phyloP scores from a whole-genome alignment of 2,888 invertebrate genomes.

The Drosophila paracracens region DNA sequence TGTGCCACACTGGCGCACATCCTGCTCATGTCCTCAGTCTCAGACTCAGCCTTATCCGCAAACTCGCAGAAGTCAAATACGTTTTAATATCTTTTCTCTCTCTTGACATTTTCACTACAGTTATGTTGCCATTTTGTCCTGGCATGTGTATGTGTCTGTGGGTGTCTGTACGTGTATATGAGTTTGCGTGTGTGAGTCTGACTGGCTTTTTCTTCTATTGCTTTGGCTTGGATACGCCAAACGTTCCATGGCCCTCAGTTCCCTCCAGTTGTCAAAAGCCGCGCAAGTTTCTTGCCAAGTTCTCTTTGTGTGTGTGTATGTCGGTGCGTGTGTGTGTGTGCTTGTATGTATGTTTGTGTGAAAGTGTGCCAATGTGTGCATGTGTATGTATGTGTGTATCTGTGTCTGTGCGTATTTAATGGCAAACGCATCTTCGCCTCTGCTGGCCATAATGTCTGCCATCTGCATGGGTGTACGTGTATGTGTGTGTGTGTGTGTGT shows the following conservation, averaged over 20 bases:
- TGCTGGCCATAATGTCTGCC: constrained; percentile 65
- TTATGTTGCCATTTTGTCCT: constrained; percentile 79
- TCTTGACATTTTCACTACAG: constrained; percentile 83
- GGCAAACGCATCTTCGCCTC: constrained; percentile 77
- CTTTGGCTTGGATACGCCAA: constrained; percentile 62
- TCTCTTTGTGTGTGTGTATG: constrained; percentile 32
- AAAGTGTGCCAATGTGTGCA: constrained; percentile 62
- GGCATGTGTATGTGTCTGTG: constrained; percentile 38
- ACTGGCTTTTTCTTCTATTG: constrained; percentile 56
- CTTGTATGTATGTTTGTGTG: constrained; percentile 36
- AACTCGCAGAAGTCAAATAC: constrained; percentile 82
- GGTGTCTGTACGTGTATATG: constrained; percentile 23
- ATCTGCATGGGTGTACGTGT: constrained; percentile 41
- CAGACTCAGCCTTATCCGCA: constrained; percentile 50
- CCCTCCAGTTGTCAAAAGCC: constrained; percentile 52
- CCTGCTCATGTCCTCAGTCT: constrained; percentile 64
- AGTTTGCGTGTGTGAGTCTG: constrained; percentile 30
- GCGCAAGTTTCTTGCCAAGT: constrained; percentile 70
- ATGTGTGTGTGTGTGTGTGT: constrained; percentile 21
- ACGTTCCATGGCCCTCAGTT: constrained; percentile 17
- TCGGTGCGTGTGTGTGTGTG: constrained; percentile 14
- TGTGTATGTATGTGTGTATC: constrained; percentile 29
- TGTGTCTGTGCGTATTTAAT: constrained; percentile 62
- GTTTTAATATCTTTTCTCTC: constrained; percentile 83
- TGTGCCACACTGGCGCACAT: constrained; percentile 81